These are phyloP conservation scores for Arctopsyche grandis DNA, from an alignment of 1,140 invertebrate species.

Conservation along the genomic window DNA sequence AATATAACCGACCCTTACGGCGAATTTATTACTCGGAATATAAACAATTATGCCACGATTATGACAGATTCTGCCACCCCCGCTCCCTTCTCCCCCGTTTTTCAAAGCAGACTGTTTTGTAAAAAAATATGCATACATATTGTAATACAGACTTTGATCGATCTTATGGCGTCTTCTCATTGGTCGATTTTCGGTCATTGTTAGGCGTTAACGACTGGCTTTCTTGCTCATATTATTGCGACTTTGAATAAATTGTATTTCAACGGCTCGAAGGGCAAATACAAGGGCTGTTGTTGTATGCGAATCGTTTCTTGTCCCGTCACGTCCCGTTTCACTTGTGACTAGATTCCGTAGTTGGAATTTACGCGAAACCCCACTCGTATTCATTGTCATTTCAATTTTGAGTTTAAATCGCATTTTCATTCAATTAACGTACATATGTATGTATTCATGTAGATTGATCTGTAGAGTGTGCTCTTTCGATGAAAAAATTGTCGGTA, in stretches of 20 bases:
- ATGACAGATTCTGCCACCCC: not conserved
- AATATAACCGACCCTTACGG: not conserved
- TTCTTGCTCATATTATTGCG: not conserved
- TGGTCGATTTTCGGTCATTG: not conserved
- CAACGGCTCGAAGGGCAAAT: constrained; percentile 36
- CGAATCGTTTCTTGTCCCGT: constrained; percentile 21
- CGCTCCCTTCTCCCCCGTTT: no score
- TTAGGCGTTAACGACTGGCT: not conserved
- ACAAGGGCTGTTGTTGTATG: constrained; percentile 36
- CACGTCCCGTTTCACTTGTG: not conserved
- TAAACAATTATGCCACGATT: constrained; percentile 12
- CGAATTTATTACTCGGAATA: constrained; percentile 6
- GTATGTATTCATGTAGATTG: not conserved
- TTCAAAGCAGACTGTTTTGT: no score
- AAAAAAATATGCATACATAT: no score
- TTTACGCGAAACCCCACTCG: not conserved
- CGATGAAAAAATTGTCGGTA: not conserved
- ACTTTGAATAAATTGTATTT: constrained; percentile 32
- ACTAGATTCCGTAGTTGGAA: not conserved
- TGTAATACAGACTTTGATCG: no score
- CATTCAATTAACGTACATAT: not conserved
- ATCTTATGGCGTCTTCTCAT: no score
- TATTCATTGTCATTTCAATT: constrained; percentile 17
- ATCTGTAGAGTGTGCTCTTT: not conserved
- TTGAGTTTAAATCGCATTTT: not conserved